Base-by-base conservation (phyloP, 2,888 invertebrate species). In the Orthonychiurus folsomi region DNA sequence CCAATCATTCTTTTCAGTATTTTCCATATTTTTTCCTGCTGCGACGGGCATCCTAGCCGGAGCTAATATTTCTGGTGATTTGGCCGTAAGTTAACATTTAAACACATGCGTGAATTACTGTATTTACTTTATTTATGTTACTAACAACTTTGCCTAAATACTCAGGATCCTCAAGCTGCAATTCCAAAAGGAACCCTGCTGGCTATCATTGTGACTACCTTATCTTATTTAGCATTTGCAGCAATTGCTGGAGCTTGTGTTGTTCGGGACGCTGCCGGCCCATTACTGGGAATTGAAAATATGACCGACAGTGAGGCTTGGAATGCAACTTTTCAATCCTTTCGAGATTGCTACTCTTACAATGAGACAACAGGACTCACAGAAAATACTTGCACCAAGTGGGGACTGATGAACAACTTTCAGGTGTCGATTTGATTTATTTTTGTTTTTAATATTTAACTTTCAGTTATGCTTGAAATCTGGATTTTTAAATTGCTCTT, bases 11-110 rank as follows among this genome's bases (percentile, higher is more conserved):
- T 95, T 96, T 79, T 89, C 91, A 2, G 93, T 96, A 0, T 94
- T 97, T 78, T 86, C 95, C 2, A 91, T 99, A 73, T 99, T 95
- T 81, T 99, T 99, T 77, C 97, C 97, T 3, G 96, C 97, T 0
- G 96, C 95, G 2, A 97, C 97, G 12, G 99, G 97, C 21, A 95
- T 95, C 76, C 81, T 95, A 75, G 95, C 95, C 21, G 95, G 95
- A 3, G 97, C 97, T 37, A 99, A 99, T 76, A 96, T 99, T 71
- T 95, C 94, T 24, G 97, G 96, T 9, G 96, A 97, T 80, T 82
- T 97, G 62, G 90, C 89, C 83, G 94, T 93, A 78, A 74, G 73
- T n/a, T 21, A 20, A 21, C 5, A 37, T 37, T 21, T 24, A 54
- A 26, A 15, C 20, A 25, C 54, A 20, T 56, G 25, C 9, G 24